These are phyloP conservation scores for Megaustenia siamemsis DNA, from an alignment of 2,888 invertebrate species.

Conservation along the genomic window DNA sequence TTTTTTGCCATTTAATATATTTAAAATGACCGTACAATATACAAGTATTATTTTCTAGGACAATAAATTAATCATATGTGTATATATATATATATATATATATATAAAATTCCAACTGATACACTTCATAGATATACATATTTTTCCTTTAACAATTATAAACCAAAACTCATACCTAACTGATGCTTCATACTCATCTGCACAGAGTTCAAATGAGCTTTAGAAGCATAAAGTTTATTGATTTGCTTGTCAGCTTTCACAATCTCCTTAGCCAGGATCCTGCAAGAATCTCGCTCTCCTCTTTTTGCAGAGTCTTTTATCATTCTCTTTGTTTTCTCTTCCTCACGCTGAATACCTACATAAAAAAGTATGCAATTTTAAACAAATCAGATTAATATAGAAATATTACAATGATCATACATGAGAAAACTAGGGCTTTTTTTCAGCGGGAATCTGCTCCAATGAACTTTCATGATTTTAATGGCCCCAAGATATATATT, in stretches of 20 bases:
- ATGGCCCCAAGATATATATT: too few species aligned
- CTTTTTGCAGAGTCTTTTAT: conserved; percentile 97
- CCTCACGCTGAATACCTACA: conserved; percentile 94
- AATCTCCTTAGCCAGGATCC: conserved; percentile 95
- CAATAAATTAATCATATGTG: too few species aligned
- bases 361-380: background rate
- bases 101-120: too few species aligned
- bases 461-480: too few species aligned
- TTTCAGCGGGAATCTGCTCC: too few species aligned
- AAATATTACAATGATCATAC: too few species aligned
- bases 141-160: background rate
- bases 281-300: conserved; percentile 95
- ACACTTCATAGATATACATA: too few species aligned
- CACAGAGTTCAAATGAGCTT: conserved; percentile 97
- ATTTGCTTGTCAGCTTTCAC: conserved; percentile 92
- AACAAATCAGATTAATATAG: background rate
- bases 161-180: background rate
- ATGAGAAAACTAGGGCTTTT: too few species aligned
- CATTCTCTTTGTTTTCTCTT: conserved; percentile 95
- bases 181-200: conserved; percentile 96
- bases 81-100: too few species aligned
- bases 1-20: too few species aligned
- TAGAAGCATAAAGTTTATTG: conserved; percentile 93
- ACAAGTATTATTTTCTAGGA: too few species aligned
- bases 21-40: too few species aligned